Evolutionary conservation across 1,140 invertebrate genomes (phyloP), one percentile per base, ranked within the genome.

Genomic region (Aphelinus certus): DNA sequence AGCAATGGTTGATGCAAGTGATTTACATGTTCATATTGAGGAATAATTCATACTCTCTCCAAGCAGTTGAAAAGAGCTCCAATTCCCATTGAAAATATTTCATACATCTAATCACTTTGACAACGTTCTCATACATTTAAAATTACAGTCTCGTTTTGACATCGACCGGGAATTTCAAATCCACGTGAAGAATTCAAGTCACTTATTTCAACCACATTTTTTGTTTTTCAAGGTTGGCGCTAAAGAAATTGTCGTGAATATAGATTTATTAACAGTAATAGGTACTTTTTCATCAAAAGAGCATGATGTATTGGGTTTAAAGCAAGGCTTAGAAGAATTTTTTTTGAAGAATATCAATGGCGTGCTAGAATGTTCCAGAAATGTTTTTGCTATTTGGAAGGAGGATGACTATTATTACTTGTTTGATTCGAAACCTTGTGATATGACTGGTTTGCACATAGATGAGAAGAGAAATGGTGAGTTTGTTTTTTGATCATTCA

Each of bases 391-490:
- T 5, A 57, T 87, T 2, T 88, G 85, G 86, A 85, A 73, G 1
- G 74, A 84, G 26, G 79, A 82, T 5, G 82, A 81, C 49, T 81
- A 62, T 45, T 88, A 80, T 69, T 88, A 86, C 66, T 43, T 80
- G 4, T 88, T 88, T 58, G 81, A 88, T 79, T 81, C 86, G 1
- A 79, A 79, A 9, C 42, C 81, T 7, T 86, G 86, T 57, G 82
- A 86, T 49, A n/a, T 10, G 3, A 5, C 9, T 0, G 86, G 86
- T 0, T 47, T 72, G 1, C 76, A 79, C 1, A 64, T 84, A 3
- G 49, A 66, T 1, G 79, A 81, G 1, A 76, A 81, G 9, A 79
- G 82, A 43, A 80, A 78, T 60, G 72, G 75, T 60, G 76, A 75
- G 51, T 6, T 53, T 9, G 4, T 53, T 6, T 9, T 53, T 4